Conservation (phyloP, 92 coral and sea anemone genomes). For the Meandrina meandrites region DNA sequence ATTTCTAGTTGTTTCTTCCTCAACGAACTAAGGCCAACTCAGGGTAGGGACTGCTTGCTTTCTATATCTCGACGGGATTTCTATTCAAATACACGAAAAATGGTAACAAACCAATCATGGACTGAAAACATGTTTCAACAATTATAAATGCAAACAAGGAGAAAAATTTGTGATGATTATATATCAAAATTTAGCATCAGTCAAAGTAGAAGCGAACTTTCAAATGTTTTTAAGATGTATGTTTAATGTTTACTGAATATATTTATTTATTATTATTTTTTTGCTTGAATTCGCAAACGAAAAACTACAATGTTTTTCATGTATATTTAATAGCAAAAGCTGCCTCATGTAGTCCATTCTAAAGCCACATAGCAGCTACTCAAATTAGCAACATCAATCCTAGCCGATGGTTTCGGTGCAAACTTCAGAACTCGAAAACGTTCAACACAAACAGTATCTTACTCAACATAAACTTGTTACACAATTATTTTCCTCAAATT, state of each 20-base stretch:
- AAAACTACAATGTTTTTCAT: neutral
- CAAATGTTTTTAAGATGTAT: neutral
- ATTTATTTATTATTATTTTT: neutral
- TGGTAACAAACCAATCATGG: neutral
- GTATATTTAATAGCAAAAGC: neutral
- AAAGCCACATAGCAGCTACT: neutral
- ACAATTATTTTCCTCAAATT: neutral
- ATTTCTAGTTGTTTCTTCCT: too few relatives aligned
- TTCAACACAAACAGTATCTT: neutral
- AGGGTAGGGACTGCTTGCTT: neutral
- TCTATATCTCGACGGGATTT: neutral
- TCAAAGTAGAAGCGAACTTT: neutral
- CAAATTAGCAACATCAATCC: neutral
- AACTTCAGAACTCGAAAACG: neutral
- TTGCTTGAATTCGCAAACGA: neutral
- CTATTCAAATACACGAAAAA: neutral
- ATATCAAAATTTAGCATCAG: neutral
- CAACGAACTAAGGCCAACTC: too few relatives aligned
- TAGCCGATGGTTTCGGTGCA: neutral
- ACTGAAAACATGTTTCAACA: neutral
- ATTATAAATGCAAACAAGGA: neutral
- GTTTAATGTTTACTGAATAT: neutral
- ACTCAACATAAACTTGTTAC: neutral
- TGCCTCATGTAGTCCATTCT: neutral
- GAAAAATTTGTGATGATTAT: neutral